A percentile compares a stretch with the other conserved stretches of the same genome.
Evolutionary conservation across 2,113 vertebrate genomes (phyloP).

Genomic region (Copsychus sechellarum): DNA sequence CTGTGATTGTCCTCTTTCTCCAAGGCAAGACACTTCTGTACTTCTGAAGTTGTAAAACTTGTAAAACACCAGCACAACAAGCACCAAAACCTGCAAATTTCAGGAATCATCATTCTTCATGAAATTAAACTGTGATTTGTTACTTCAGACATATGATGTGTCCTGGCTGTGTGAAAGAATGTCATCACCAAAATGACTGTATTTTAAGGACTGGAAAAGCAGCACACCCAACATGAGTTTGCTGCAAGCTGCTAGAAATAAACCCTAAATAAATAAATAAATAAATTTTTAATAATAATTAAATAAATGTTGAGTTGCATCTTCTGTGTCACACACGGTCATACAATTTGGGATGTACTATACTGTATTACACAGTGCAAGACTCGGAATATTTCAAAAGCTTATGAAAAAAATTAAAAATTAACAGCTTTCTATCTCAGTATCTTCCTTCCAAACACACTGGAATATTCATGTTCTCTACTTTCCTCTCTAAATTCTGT

Average conservation of each 20-base stretch:
- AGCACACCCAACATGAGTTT: background rate
- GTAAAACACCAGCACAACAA: background rate
- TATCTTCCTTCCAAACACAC: background rate
- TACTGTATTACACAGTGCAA: background rate
- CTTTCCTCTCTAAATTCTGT: slow-evolving; percentile 47
- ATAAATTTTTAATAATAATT: too few relatives aligned
- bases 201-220: background rate
- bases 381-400: background rate
- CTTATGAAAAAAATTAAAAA: slow-evolving; percentile 22
- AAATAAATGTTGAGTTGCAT: background rate
- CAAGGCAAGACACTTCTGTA: background rate
- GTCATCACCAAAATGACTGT: background rate
- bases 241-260: background rate
- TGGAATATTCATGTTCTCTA: slow-evolving; percentile 45
- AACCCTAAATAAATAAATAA: background rate
- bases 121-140: background rate
- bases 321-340: background rate
- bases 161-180: background rate
- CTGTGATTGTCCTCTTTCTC: background rate
- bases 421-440: background rate
- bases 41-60: background rate
- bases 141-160: background rate
- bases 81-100: background rate
- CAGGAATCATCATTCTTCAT: background rate
- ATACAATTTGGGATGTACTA: accelerated